Evolutionary conservation across 2,888 invertebrate species (phyloP).

Genomic region (Disparrhopalites patrizii): DNA sequence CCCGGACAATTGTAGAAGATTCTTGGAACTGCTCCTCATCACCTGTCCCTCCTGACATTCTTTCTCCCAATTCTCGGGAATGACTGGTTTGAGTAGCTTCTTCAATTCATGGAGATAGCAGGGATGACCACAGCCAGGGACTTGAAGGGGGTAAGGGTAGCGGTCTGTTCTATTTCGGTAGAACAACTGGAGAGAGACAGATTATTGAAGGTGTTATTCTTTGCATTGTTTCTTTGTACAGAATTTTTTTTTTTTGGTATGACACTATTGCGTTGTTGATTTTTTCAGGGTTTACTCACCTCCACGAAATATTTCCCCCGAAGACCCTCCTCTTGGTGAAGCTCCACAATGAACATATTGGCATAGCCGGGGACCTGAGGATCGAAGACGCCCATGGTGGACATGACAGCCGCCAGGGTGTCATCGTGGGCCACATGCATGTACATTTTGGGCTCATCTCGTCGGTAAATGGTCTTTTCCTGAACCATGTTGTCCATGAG

Average conservation of each 20-base stretch:
- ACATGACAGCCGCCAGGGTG: constrained; percentile 70
- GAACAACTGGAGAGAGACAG: constrained; percentile 57
- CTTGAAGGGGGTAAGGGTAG: constrained; percentile 58
- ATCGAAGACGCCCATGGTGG: constrained; percentile 65
- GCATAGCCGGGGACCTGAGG: constrained; percentile 69
- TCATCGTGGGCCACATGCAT: constrained; percentile 67
- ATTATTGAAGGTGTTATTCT: constrained; percentile 30
- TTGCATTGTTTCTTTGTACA: neutral
- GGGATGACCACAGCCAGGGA: constrained; percentile 63
- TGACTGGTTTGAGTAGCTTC: constrained; percentile 58
- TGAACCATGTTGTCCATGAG: constrained; percentile 38
- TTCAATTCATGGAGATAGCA: constrained; percentile 63
- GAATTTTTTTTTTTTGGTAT: too few relatives aligned
- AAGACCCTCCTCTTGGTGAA: constrained; percentile 57
- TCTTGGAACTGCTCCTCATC: too few relatives aligned
- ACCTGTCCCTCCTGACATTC: too few relatives aligned
- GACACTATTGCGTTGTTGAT: too few relatives aligned
- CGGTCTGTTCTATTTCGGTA: constrained; percentile 56
- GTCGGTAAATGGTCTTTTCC: constrained; percentile 12
- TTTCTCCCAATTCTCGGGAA: constrained; percentile 62
- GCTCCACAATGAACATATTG: constrained; percentile 68
- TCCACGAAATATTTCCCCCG: constrained; percentile 52
- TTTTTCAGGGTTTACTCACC: too few relatives aligned
- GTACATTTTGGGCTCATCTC: constrained; percentile 52
- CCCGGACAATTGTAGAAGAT: too few relatives aligned